Percentiles rank a stretch among this genome's conserved stretches.
These are phyloP conservation scores for Elymnias hypermnestra DNA, from an alignment of 1,140 invertebrate genomes.

Conservation along the genomic window DNA sequence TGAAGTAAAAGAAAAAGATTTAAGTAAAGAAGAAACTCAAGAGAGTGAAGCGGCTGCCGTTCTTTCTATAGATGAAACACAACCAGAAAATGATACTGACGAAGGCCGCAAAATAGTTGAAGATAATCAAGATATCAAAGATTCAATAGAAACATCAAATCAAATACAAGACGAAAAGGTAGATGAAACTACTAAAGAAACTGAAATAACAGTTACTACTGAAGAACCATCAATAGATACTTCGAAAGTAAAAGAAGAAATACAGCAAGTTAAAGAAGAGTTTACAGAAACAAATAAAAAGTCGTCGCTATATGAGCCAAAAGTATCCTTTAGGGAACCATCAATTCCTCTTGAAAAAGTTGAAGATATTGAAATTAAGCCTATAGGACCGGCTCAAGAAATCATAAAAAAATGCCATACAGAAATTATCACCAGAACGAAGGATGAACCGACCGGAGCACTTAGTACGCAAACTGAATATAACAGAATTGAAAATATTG, in stretches of 20 bases:
- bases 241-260: no score
- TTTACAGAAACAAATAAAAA: no score
- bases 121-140: no score
- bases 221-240: no score
- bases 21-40: background rate
- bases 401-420: conserved; percentile 57
- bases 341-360: conserved; percentile 63
- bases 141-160: no score
- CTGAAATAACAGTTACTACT: no score
- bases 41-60: background rate
- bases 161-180: no score
- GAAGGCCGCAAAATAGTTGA: no score
- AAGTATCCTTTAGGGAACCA: conserved; percentile 49
- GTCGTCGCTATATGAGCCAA: conserved; percentile 27
- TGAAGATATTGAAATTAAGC: conserved; percentile 67
- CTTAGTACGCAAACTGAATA: conserved; percentile 62
- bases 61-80: background rate
- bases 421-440: conserved; percentile 60
- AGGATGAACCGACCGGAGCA: conserved; percentile 36
- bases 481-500: conserved; percentile 62
- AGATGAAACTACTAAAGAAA: no score
- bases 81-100: no score
- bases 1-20: conserved; percentile 24
- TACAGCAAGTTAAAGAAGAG: no score
- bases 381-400: conserved; percentile 49